These are phyloP conservation scores for Stictocephala bisonia DNA, from an alignment of 2,888 invertebrate genomes.

Conservation along the genomic window DNA sequence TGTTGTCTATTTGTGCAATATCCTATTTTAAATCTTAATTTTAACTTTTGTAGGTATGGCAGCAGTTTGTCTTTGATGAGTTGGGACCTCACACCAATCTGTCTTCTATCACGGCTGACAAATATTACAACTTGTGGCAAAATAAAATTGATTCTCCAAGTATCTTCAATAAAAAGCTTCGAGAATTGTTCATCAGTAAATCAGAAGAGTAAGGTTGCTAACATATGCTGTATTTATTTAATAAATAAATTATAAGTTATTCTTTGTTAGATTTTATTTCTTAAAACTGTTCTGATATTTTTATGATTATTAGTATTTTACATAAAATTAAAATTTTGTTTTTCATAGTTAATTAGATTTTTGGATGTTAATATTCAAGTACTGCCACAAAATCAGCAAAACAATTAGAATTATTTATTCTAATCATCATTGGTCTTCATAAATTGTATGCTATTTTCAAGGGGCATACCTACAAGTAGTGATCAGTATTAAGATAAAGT, in stretches of 20 bases:
- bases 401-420: too few species aligned
- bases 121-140: slow-evolving; percentile 45
- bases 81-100: slow-evolving; percentile 45
- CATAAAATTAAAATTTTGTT: too few species aligned
- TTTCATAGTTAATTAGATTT: too few species aligned
- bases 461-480: too few species aligned
- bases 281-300: too few species aligned
- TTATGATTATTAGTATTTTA: too few species aligned
- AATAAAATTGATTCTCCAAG: slow-evolving; percentile 39
- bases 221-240: not conserved
- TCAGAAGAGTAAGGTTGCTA: slow-evolving; percentile 3
- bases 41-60: slow-evolving; percentile 50
- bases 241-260: not conserved
- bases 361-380: too few species aligned
- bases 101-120: slow-evolving; percentile 45
- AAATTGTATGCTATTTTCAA: too few species aligned
- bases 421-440: too few species aligned
- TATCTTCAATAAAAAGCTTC: slow-evolving; percentile 32
- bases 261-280: not conserved
- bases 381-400: too few species aligned
- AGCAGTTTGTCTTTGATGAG: slow-evolving; percentile 50
- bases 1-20: not conserved
- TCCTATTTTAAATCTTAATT: not conserved
- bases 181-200: slow-evolving; percentile 5
- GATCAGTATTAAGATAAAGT: too few species aligned